Evolutionary conservation across 1,140 invertebrate genomes (phyloP).

Genomic region (Drosophila micromelanica): DNA sequence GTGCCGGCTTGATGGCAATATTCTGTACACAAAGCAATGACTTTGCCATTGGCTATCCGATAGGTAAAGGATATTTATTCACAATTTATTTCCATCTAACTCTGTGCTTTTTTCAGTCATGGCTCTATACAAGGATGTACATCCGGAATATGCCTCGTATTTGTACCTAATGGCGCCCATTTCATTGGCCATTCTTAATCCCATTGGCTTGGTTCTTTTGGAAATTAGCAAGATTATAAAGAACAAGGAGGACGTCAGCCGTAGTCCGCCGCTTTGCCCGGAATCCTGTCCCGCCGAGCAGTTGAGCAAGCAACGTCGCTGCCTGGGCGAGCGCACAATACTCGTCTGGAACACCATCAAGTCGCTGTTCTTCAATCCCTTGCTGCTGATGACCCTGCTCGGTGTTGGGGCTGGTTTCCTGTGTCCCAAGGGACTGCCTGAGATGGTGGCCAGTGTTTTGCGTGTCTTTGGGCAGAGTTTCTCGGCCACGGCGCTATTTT

Average conservation of each 20-base stretch:
- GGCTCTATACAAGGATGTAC: conserved; percentile 90
- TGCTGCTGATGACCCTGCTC: conserved; percentile 96
- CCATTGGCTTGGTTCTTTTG: conserved; percentile 95
- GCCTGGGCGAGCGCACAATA: conserved; percentile 80
- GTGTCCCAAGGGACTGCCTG: conserved; percentile 91
- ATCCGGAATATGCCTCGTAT: conserved; percentile 96
- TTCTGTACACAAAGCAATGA: conserved; percentile 99
- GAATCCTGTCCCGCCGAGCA: conserved; percentile 79
- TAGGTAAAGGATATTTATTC: conserved; percentile 88
- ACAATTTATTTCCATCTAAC: neutral
- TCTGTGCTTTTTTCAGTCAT: conserved; percentile 86
- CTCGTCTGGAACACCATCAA: conserved; percentile 85
- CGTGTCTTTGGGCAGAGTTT: conserved; percentile 94
- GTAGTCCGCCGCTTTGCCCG: conserved; percentile 70
- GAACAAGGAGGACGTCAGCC: conserved; percentile 67
- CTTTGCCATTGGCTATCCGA: conserved; percentile 98
- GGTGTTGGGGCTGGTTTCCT: conserved; percentile 94
- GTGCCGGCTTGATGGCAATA: conserved; percentile 96
- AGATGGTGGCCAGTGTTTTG: conserved; percentile 90
- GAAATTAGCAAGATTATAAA: conserved; percentile 90
- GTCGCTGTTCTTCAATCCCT: conserved; percentile 94
- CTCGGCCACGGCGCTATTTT: conserved; percentile 94
- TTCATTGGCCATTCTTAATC: conserved; percentile 96
- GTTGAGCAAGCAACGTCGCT: conserved; percentile 63
- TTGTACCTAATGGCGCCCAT: conserved; percentile 97